Base-by-base conservation (phyloP, 2,113 vertebrate genomes). In the Hypanus sabinus region DNA sequence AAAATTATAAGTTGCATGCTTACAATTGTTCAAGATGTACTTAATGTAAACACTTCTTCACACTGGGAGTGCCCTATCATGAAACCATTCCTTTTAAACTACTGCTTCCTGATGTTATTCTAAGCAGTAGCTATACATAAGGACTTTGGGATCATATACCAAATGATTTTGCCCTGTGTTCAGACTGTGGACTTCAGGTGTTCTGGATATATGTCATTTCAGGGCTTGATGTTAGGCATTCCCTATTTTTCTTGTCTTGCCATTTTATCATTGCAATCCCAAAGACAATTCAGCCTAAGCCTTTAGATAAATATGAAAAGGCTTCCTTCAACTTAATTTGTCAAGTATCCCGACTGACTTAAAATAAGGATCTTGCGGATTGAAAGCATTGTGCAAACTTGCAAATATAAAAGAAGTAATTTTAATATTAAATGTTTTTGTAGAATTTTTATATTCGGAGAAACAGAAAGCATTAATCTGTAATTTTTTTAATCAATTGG, bases 91-190 rank as follows among this genome's bases (percentile, higher is more conserved):
- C 91, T 27, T 73, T 36, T 70, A 70, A 71, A 5, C 4, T 46
- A 46, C 90, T 93, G 70, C 73, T 93, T 93, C 68, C 55, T 22
- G 38, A 93, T 93, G 91, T 75, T 36, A 93, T 22, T 27, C 33
- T 93, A 20, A 55, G 70, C 57, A 68, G 12, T 14, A 65, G 30
- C 85, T 33, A 91, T 93, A 30, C 71, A 71, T 20, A 92, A 92
- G 68, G 91, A 73, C 36, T 6, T 71, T 93, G 36, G 16, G 36
- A 73, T 55, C 11, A 9, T 30, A 11, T 71, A 70, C n/a, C 33
- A 30, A 27, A 24, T 73, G 68, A 93, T 93, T 93, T 11, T 55
- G 38, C 20, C 60, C 6, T 30, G 65, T 93, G 73, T 71, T 92
- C 91, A 73, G 36, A 55, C 36, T 93, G 68, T 93, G 70, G 38